Evolutionary conservation across 2,888 invertebrate genomes (phyloP), one percentile per base, ranked within the genome.

Genomic region (Standfussiana lucernea): DNA sequence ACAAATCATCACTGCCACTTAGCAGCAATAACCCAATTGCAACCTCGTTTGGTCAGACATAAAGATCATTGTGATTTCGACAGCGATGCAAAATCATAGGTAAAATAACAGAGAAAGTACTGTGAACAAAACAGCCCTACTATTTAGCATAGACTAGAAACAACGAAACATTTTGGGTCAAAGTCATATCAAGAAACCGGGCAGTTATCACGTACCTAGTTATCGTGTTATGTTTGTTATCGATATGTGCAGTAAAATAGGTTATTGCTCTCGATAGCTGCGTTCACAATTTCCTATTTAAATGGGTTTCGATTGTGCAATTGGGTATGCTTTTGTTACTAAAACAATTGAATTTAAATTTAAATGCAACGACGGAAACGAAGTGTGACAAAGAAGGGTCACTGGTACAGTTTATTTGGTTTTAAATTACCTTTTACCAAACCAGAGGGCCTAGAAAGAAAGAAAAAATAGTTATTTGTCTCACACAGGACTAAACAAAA

Each of bases 181-280:
- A 85, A 88, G 82, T 87, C 79, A 69, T 80, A 82, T 84, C 76
- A 75, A 80, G 67, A 56, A 79, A 72, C 59, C 35, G 68, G 15
- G 24, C 53, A 35, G 82, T 73, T 87, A 83, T 82, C 85, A 69
- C 66, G 71, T 32, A 24, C 32, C n/a, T n/a, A n/a, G n/a, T n/a
- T n/a, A n/a, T n/a, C n/a, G n/a, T n/a, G n/a, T n/a, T n/a, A n/a
- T n/a, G n/a, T n/a, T 37, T 18, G 72, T 88, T 89, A 88, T 88
- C 86, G 77, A 73, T 75, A 66, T 82, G 69, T 85, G 85, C 87
- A 89, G 84, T 88, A 83, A 89, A 90, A 86, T 89, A 82, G 90
- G 88, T 86, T 87, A 79, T 86, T 88, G 89, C 85, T 87, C 89
- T 77, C 64, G 82, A 83, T 89, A 85, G 72, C 47, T 64, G 66